phyloP scores from a whole-genome alignment of 2,113 vertebrate species.

The Porphyrio hochstetteri region DNA sequence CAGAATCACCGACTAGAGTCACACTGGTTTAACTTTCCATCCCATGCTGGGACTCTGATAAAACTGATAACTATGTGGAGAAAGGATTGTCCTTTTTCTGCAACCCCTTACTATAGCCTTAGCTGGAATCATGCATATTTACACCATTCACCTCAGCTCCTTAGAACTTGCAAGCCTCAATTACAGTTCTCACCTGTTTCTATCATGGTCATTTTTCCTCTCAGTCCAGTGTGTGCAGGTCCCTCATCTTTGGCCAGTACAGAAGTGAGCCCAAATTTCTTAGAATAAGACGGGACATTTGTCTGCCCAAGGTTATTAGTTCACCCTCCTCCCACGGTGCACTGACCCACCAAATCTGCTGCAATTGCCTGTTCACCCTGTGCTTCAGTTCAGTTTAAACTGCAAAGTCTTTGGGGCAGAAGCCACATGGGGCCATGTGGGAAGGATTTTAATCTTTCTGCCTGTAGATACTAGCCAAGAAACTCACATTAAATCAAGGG shows the following conservation, averaged over 20 bases:
- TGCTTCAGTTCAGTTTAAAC: not conserved
- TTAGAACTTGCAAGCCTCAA: not conserved
- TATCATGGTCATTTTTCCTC: not conserved
- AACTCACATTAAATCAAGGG: not conserved
- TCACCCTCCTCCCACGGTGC: not conserved
- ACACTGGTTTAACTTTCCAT: not conserved
- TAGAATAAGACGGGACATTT: not conserved
- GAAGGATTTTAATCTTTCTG: not conserved
- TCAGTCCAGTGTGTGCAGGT: not conserved
- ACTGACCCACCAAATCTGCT: not conserved
- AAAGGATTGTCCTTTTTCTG: not conserved
- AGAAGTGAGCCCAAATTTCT: not conserved
- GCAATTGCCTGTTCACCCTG: not conserved
- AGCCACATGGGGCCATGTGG: not conserved
- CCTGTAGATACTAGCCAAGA: not conserved
- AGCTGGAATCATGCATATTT: not conserved
- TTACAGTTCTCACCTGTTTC: not conserved
- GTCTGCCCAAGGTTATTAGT: not conserved
- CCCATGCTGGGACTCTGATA: not conserved
- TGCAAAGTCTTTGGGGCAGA: not conserved
- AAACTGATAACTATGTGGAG: not conserved
- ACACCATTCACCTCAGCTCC: not conserved
- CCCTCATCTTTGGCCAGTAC: not conserved
- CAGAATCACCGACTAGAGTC: not conserved
- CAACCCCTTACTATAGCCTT: not conserved